phyloP scores from a whole-genome alignment of 2,113 vertebrate species.

The Prolemur simus region DNA sequence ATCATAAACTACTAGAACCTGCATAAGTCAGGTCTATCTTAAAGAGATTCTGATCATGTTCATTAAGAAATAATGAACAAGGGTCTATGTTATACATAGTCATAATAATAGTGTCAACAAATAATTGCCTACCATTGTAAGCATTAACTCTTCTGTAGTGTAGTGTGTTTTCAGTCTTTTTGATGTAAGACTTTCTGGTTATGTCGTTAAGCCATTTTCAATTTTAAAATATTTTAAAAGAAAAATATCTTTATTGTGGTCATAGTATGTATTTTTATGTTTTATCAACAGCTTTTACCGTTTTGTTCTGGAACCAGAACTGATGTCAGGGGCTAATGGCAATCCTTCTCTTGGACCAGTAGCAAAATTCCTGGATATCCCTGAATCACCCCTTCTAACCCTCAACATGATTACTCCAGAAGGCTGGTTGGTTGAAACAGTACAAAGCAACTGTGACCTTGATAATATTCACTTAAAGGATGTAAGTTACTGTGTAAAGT shows the following conservation, averaged over 20 bases:
- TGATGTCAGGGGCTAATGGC: constrained; percentile 85
- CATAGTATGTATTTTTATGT: neutral
- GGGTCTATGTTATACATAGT: neutral
- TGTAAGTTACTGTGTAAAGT: constrained; percentile 81
- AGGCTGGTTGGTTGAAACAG: constrained; percentile 95
- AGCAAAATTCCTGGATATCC: constrained; percentile 93
- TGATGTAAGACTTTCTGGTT: neutral
- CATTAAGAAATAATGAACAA: neutral
- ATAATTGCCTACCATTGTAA: neutral
- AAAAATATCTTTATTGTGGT: constrained; percentile 37
- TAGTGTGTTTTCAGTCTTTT: neutral
- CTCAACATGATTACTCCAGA: constrained; percentile 98
- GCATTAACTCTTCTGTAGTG: neutral
- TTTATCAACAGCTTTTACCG: constrained; percentile 92
- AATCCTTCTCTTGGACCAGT: constrained; percentile 87
- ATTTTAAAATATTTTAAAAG: constrained; percentile 8
- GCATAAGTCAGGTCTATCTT: neutral
- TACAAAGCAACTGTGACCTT: constrained; percentile 93
- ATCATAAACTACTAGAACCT: neutral
- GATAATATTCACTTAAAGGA: constrained; percentile 97
- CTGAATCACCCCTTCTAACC: constrained; percentile 93
- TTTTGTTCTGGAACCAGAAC: constrained; percentile 94
- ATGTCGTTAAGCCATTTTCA: neutral
- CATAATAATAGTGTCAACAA: neutral
- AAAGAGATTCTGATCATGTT: neutral